A percentile compares a stretch with the other conserved stretches of the same genome.
These are phyloP conservation scores for Acrobasis consociella DNA, from an alignment of 2,888 invertebrate genomes.

Conservation along the genomic window DNA sequence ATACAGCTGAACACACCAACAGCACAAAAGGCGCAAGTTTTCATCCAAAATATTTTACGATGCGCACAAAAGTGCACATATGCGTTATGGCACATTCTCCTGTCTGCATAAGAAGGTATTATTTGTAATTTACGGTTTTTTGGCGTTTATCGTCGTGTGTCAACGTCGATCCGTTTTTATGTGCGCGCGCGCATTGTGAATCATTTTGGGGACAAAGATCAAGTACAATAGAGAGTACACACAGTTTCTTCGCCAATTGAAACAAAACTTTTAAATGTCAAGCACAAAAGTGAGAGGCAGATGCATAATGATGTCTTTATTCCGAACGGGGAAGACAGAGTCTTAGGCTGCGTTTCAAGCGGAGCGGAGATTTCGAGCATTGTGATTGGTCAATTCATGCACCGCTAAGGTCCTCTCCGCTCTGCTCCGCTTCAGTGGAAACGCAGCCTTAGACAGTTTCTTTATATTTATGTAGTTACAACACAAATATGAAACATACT, in stretches of 20 bases:
- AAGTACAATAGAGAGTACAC: constrained; percentile 10
- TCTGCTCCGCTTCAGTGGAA: too few species aligned
- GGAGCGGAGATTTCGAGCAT: too few species aligned
- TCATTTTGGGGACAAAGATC: constrained; percentile 48
- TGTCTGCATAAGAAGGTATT: constrained; percentile 45
- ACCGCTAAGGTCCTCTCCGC: too few species aligned
- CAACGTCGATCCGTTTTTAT: constrained; percentile 67
- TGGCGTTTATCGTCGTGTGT: constrained; percentile 72
- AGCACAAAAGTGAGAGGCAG: too few species aligned
- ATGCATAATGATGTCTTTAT: too few species aligned
- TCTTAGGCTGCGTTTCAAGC: too few species aligned
- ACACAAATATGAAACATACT: too few species aligned
- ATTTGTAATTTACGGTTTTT: constrained; percentile 66
- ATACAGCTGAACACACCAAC: background rate
- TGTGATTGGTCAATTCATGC: too few species aligned
- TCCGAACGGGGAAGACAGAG: too few species aligned
- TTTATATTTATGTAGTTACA: too few species aligned
- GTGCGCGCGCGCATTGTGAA: constrained; percentile 54
- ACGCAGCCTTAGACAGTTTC: too few species aligned
- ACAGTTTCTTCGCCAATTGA: background rate
- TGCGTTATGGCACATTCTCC: constrained; percentile 21
- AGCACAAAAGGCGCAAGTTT: constrained; percentile 13
- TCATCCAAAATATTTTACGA: constrained; percentile 19
- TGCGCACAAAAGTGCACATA: background rate
- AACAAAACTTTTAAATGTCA: background rate